Conservation (phyloP, 2,888 invertebrate genomes). For the Chrysotoxum bicinctum region DNA sequence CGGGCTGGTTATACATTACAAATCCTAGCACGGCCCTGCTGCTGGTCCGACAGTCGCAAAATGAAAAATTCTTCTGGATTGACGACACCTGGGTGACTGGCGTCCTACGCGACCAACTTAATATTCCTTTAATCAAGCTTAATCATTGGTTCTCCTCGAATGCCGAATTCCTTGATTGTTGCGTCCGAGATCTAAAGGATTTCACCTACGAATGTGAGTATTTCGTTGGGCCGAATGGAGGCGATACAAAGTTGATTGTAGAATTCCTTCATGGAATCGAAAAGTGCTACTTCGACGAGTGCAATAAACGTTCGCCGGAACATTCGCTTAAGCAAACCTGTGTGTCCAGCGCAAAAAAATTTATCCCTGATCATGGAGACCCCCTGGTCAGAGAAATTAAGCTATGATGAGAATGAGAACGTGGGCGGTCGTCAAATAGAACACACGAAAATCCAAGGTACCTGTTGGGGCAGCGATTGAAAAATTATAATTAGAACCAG, state of each 20-base stretch:
- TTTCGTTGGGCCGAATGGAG: slow-evolving; percentile 90
- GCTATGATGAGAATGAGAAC: slow-evolving; percentile 74
- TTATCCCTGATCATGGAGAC: slow-evolving; percentile 78
- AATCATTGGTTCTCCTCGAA: slow-evolving; percentile 86
- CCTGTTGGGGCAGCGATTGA: slow-evolving; percentile 47
- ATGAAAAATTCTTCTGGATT: slow-evolving; percentile 92
- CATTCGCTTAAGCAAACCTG: slow-evolving; percentile 84
- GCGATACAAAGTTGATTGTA: slow-evolving; percentile 86
- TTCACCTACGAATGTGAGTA: slow-evolving; percentile 86
- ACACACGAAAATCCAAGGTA: slow-evolving; percentile 31
- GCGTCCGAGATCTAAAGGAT: slow-evolving; percentile 85
- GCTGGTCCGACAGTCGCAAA: slow-evolving; percentile 83
- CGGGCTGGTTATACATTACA: slow-evolving; percentile 92
- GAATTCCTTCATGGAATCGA: slow-evolving; percentile 85
- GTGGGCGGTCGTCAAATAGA: slow-evolving; percentile 3
- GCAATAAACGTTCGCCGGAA: slow-evolving; percentile 82
- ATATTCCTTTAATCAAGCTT: slow-evolving; percentile 84
- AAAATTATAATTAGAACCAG: not conserved
- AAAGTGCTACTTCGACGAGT: slow-evolving; percentile 84
- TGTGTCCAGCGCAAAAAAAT: slow-evolving; percentile 82
- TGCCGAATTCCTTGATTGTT: slow-evolving; percentile 88
- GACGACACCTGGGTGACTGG: slow-evolving; percentile 95
- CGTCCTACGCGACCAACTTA: slow-evolving; percentile 85
- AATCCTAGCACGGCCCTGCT: slow-evolving; percentile 85
- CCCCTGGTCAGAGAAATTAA: slow-evolving; percentile 77